Conservation (phyloP, 2,888 invertebrate species). For the Sarcophaga caerulescens region DNA sequence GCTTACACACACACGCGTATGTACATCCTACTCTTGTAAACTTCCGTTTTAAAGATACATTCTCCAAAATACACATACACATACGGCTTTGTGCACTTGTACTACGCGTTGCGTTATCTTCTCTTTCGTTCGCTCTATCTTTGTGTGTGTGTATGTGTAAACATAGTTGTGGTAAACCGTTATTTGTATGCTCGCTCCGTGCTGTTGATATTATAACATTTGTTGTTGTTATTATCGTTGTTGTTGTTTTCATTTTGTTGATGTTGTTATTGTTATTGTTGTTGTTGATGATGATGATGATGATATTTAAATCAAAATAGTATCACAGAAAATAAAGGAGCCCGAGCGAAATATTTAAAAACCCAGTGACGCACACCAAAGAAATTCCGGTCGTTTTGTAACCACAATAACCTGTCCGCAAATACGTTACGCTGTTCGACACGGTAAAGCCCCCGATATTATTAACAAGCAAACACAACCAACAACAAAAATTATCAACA, state of each 20-base stretch:
- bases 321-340: slow-evolving; percentile 14
- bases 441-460: slow-evolving; percentile 37
- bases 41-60: too few relatives aligned
- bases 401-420: slow-evolving; percentile 35
- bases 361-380: background rate
- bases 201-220: background rate
- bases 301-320: background rate
- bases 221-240: too few relatives aligned
- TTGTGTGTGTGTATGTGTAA: background rate
- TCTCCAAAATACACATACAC: too few relatives aligned
- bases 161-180: slow-evolving; percentile 42
- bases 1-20: background rate
- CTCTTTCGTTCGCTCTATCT: background rate
- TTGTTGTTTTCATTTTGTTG: too few relatives aligned
- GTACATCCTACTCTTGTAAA: background rate
- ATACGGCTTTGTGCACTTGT: too few relatives aligned
- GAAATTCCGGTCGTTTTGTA: slow-evolving; percentile 28
- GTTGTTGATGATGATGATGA: background rate
- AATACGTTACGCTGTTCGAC: slow-evolving; percentile 23
- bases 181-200: background rate
- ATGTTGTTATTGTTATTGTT: background rate
- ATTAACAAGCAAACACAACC: slow-evolving; percentile 14
- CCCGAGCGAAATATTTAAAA: background rate
- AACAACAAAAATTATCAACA: background rate
- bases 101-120: background rate